Conservation (phyloP, 2,113 vertebrate genomes). For the Gallinago jamesoni region DNA sequence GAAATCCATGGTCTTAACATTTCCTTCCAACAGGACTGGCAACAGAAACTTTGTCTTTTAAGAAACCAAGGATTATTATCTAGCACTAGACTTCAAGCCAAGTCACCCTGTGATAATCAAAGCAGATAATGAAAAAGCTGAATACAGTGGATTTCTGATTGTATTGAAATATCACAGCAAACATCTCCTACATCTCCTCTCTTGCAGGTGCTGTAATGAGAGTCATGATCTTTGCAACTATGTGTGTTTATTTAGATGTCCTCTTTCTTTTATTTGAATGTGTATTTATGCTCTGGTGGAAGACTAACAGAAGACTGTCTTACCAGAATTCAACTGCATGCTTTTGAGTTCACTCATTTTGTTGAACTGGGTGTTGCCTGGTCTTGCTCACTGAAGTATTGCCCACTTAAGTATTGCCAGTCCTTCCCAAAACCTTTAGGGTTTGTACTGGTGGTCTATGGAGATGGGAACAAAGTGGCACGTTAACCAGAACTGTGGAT, state of each 20-base stretch:
- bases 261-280: background rate
- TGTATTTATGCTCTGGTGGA: background rate
- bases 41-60: background rate
- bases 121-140: background rate
- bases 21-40: background rate
- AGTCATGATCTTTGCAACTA: background rate
- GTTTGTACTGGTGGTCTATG: background rate
- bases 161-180: background rate
- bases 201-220: background rate
- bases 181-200: background rate
- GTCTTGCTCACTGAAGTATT: background rate
- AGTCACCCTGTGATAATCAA: background rate
- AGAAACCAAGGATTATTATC: background rate
- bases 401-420: background rate
- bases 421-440: background rate
- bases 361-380: background rate
- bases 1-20: constrained; percentile 13
- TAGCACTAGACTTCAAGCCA: background rate
- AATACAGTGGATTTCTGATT: constrained; percentile 25
- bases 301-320: background rate
- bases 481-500: background rate
- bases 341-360: background rate
- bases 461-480: background rate
- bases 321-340: background rate
- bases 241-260: background rate